phyloP scores from a whole-genome alignment of 2,797 vertebrate genomes.

The Sebastes dallii region DNA sequence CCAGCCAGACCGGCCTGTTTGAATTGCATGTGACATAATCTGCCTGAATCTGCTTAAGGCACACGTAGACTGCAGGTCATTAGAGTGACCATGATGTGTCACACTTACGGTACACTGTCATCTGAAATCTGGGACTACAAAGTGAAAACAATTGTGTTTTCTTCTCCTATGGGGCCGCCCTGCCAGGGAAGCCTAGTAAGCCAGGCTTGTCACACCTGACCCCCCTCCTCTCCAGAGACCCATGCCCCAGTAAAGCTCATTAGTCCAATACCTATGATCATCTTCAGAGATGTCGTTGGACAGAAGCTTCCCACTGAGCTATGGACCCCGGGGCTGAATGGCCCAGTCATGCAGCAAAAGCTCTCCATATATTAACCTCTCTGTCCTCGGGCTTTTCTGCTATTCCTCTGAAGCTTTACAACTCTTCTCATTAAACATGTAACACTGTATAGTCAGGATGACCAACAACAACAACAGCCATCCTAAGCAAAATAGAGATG shows the following conservation, averaged over 20 bases:
- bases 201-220: constrained; percentile 73
- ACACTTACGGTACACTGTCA: constrained; percentile 74
- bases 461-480: constrained; percentile 19
- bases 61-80: constrained; percentile 76
- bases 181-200: constrained; percentile 65
- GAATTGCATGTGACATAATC: constrained; percentile 86
- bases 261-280: constrained; percentile 84
- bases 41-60: constrained; percentile 81
- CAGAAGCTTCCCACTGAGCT: constrained; percentile 76
- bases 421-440: constrained; percentile 60
- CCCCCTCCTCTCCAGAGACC: constrained; percentile 69
- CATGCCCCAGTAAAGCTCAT: constrained; percentile 84
- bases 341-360: constrained; percentile 82
- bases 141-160: constrained; percentile 77
- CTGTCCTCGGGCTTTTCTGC: constrained; percentile 66
- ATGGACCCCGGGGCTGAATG: constrained; percentile 73
- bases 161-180: constrained; percentile 67
- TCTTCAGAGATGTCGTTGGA: constrained; percentile 83
- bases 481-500: background rate
- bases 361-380: constrained; percentile 79
- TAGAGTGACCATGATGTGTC: constrained; percentile 79
- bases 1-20: constrained; percentile 69
- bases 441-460: constrained; percentile 17
- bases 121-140: constrained; percentile 74
- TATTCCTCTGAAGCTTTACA: constrained; percentile 65